Evolutionary conservation across 2,113 vertebrate genomes (phyloP), one percentile per base, ranked within the genome.

Genomic region (Corythornis madagascariensis): DNA sequence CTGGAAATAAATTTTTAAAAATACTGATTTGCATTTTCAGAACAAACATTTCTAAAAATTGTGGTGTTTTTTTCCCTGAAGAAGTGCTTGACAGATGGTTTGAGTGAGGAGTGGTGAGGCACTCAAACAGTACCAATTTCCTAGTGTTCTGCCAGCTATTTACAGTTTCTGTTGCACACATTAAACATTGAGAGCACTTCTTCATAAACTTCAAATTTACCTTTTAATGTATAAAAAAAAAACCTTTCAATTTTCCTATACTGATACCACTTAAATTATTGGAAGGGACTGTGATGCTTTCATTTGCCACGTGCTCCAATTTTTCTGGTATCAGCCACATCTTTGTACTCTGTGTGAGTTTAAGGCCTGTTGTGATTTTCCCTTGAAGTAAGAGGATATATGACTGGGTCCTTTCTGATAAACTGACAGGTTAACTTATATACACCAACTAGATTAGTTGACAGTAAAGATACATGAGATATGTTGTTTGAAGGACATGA

Each of bases 61-160:
- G 67, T 95, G 31, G 13, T 52, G 22, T 43, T 29, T n/a, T 96
- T 77, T 88, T 94, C 53, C 89, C 83, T 47, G 85, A 84, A 97
- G 93, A 96, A 96, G 89, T 84, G 82, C 89, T 55, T 96, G 95
- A 96, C 97, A 98, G 97, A 98, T 97, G 97, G 97, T 77, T 65
- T 89, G 88, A 96, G 55, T 71, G 96, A 97, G 88, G 67, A 95
- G 93, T 94, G 92, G 86, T 77, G 89, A 95, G 84, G 91, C 92
- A 79, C 88, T 97, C 88, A 88, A 96, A 89, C 76, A 76, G 83
- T 81, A 93, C 66, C 64, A 84, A 93, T 92, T 96, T 97, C 94
- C 95, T 92, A 90, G 75, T 90, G 92, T 96, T 97, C 96, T 83
- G 71, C 95, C 94, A 97, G 96, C 95, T 97, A 97, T 94, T 96